Conservation (phyloP, 2,113 vertebrate genomes). For the Xerus inauris region DNA sequence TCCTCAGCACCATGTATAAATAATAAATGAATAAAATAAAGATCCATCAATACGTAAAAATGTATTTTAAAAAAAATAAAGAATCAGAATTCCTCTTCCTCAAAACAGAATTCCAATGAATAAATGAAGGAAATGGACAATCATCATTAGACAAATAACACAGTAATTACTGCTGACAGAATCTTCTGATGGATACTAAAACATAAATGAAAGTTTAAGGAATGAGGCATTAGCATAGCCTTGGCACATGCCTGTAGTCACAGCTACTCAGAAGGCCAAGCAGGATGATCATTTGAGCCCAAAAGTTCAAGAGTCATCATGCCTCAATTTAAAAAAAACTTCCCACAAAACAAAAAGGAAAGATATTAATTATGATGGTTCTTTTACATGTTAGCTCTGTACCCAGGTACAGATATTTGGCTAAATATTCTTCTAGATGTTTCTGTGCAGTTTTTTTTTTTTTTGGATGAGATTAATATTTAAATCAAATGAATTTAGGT, state of each 20-base stretch:
- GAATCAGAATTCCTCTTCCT: not conserved
- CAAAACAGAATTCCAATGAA: slow-evolving; percentile 8
- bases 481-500: not conserved
- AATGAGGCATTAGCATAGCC: not conserved
- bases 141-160: not conserved
- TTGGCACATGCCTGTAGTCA: not conserved
- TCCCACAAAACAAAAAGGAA: not conserved
- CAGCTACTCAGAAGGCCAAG: not conserved
- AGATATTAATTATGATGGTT: not conserved
- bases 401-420: not conserved
- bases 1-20: too few relatives aligned
- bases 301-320: not conserved
- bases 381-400: slow-evolving; percentile 15
- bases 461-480: not conserved
- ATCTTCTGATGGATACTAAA: not conserved
- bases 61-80: too few relatives aligned
- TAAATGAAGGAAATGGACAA: not conserved
- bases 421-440: slow-evolving; percentile 3
- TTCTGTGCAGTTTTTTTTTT: not conserved
- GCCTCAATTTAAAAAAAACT: not conserved
- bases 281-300: not conserved
- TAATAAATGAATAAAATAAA: too few relatives aligned
- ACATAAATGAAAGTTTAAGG: not conserved
- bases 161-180: not conserved
- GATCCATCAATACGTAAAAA: too few relatives aligned